phyloP scores from a whole-genome alignment of 2,113 vertebrate species.

The human region GRCh38 chr15:100076501-100077000 shows the following conservation, averaged over 20 bases:
- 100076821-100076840: background rate
- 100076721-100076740: slow-evolving; percentile 8
- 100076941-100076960: background rate
- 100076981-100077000: background rate
- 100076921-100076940: background rate
- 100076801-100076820: background rate
- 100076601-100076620: background rate
- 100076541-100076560: background rate
- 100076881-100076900: background rate
- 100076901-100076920: background rate
- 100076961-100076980: background rate
- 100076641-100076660: background rate
- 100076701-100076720: background rate
- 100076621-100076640: background rate
- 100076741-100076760: background rate
- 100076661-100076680: background rate
- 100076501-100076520: no score
- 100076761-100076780: background rate
- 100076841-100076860: background rate
- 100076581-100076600: background rate
- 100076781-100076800: background rate
- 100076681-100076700: background rate
- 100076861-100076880: background rate
- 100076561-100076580: background rate
- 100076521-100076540: background rate